Evolutionary conservation across 2,888 invertebrate species (phyloP).

Genomic region (Ophioninae sp.): DNA sequence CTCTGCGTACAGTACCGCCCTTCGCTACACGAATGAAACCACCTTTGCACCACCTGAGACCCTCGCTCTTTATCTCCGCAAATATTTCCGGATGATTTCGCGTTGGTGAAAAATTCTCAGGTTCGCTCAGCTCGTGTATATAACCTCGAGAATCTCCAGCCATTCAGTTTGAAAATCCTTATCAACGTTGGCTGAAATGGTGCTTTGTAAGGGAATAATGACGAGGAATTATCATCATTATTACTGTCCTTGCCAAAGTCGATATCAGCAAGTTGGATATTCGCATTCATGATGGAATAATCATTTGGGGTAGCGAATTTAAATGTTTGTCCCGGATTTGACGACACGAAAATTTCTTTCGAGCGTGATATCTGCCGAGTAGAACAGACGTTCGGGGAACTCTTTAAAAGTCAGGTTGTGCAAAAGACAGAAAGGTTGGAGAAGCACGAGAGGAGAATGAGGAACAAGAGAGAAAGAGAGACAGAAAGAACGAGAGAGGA

Average conservation of each 20-base stretch:
- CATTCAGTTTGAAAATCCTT: constrained; percentile 23
- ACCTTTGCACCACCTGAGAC: constrained; percentile 44
- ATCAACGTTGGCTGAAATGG: neutral
- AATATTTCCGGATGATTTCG: constrained; percentile 60
- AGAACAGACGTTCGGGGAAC: constrained; percentile 42
- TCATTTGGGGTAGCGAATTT: constrained; percentile 16
- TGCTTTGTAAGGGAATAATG: constrained; percentile 15
- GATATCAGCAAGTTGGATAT: neutral
- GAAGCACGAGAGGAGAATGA: neutral
- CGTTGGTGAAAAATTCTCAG: constrained; percentile 46
- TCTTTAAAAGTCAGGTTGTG: constrained; percentile 57
- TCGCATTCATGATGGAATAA: constrained; percentile 24
- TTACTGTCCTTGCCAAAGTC: neutral
- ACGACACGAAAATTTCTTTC: constrained; percentile 29
- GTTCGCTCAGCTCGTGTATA: constrained; percentile 4
- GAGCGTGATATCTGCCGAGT: constrained; percentile 34
- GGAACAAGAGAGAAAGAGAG: constrained; percentile 11
- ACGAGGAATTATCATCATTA: constrained; percentile 4
- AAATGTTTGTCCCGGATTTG: constrained; percentile 21
- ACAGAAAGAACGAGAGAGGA: constrained; percentile 36
- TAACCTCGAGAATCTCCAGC: constrained; percentile 14
- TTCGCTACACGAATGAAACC: constrained; percentile 7
- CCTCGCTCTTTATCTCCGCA: constrained; percentile 51
- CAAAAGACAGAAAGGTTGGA: constrained; percentile 44
- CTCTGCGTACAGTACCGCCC: neutral